A percentile compares a stretch with the other conserved stretches of the same genome.
Conservation (phyloP, 1,140 invertebrate genomes). For the Drosophila sp. region DNA sequence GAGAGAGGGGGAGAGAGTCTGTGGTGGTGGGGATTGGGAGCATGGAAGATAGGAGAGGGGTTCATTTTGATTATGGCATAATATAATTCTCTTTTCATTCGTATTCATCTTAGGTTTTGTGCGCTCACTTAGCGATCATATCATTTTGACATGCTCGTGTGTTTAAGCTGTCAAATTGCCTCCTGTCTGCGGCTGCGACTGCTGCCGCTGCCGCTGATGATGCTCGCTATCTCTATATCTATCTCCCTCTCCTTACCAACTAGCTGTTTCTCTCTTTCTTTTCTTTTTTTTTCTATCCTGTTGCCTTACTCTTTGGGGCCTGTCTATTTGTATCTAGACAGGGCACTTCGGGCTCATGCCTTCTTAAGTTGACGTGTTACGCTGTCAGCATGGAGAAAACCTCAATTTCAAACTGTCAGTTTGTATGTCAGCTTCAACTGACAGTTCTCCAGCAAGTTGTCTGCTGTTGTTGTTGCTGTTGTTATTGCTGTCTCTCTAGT, state of each 20-base stretch:
- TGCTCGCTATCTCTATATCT: slow-evolving; percentile 8
- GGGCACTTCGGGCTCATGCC: slow-evolving; percentile 77
- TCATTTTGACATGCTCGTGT: slow-evolving; percentile 81
- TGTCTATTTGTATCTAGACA: slow-evolving; percentile 81
- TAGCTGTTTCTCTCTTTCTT: neutral
- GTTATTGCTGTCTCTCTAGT: slow-evolving; percentile 38
- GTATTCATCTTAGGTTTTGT: slow-evolving; percentile 47
- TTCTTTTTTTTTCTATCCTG: slow-evolving; percentile 59
- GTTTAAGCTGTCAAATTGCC: slow-evolving; percentile 81
- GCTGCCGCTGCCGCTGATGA: slow-evolving; percentile 38
- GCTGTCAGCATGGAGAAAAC: slow-evolving; percentile 80
- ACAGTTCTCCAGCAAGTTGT: slow-evolving; percentile 73
- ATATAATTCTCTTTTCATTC: slow-evolving; percentile 31
- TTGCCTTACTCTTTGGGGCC: slow-evolving; percentile 42
- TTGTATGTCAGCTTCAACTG: slow-evolving; percentile 80
- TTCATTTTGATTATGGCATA: slow-evolving; percentile 54
- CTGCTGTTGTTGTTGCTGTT: slow-evolving; percentile 2
- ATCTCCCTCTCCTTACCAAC: slow-evolving; percentile 9
- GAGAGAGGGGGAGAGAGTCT: neutral
- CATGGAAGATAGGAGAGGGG: neutral
- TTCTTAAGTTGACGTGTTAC: slow-evolving; percentile 81
- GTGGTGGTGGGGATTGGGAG: neutral
- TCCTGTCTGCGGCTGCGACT: slow-evolving; percentile 65
- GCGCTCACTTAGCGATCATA: slow-evolving; percentile 80
- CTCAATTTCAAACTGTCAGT: slow-evolving; percentile 82